Evolutionary conservation across 2,797 vertebrate genomes (phyloP), one percentile per base, ranked within the genome.

Genomic region (Potorous gilbertii): DNA sequence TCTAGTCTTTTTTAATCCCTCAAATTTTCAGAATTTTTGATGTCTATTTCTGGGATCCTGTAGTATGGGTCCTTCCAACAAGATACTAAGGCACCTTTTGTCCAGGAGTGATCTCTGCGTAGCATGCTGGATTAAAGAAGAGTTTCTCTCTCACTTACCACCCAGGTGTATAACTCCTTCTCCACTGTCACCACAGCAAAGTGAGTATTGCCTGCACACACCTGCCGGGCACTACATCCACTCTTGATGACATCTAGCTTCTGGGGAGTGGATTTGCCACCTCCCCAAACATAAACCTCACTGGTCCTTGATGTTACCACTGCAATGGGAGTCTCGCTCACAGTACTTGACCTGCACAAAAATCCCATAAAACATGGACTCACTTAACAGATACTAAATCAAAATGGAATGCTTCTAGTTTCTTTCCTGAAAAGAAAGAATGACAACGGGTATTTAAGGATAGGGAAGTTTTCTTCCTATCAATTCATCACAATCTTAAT

Each of bases 121-220:
- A 74, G 0, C 46, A 55, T 89, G 96, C 40, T 29, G 1, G 28
- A 92, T 54, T 91, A n/a, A 92, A 34, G 21, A 55, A 96, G 93
- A 16, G 81, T 66, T 95, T 40, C 59, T 91, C 92, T 97, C 92
- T 97, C 96, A 99, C 99, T 99, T 98, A 99, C 99, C 98, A 99
- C 99, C 99, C 99, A 99, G 1, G 99, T 99, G 97, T 99, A 99
- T 50, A 99, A 99, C 97, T 99, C 99, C 98, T 99, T 99, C 98
- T 99, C 99, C 98, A 99, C 99, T 0, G 99, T 99, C 97, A 99
- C 99, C 98, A 99, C 99, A 5, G 99, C 99, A 97, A 99, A 99
- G 98, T 99, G 99, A n/a, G 99, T 99, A 98, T 99, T 99, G 95
- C 99, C 99, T 31, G 99, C 99, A 96, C 99, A 99, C 98, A 99